A percentile compares a stretch with the other conserved stretches of the same genome.
Evolutionary conservation across 2,888 invertebrate species (phyloP).

Genomic region (Epirrhoe alternata): DNA sequence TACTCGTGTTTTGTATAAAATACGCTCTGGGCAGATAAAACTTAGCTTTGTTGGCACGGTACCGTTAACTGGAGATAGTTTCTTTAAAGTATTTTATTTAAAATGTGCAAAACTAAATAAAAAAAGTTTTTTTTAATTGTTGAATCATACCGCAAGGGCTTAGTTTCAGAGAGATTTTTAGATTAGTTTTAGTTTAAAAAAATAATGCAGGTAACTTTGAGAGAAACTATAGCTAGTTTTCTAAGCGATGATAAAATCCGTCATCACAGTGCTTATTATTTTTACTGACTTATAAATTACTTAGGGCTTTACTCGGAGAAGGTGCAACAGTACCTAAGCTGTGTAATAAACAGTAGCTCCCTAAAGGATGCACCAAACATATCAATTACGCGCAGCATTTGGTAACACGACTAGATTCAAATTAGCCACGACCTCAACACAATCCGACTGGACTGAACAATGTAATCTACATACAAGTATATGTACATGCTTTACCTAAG

Average conservation of each 20-base stretch:
- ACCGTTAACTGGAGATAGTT: not conserved
- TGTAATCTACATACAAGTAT: not conserved
- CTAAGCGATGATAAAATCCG: no score
- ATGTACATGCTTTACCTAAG: not conserved
- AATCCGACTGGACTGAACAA: not conserved
- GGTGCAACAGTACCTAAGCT: no score
- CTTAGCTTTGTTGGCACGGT: not conserved
- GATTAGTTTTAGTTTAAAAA: no score
- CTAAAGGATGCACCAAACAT: not conserved
- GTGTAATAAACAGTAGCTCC: no score
- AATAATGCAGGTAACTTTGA: no score
- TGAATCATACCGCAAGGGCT: no score
- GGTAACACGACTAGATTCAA: constrained; percentile 7
- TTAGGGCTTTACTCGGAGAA: no score
- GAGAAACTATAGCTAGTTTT: no score
- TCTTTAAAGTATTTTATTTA: not conserved
- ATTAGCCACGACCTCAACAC: constrained; percentile 9
- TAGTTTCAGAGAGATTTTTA: no score
- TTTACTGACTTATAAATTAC: no score
- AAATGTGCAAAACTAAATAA: not conserved
- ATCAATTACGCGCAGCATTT: constrained; percentile 2
- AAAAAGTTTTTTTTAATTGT: not conserved
- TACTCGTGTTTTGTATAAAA: constrained; percentile 13
- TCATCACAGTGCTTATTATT: no score
- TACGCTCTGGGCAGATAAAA: constrained; percentile 11